phyloP scores from a whole-genome alignment of 2,113 vertebrate species.

The Hymenochirus boettgeri region DNA sequence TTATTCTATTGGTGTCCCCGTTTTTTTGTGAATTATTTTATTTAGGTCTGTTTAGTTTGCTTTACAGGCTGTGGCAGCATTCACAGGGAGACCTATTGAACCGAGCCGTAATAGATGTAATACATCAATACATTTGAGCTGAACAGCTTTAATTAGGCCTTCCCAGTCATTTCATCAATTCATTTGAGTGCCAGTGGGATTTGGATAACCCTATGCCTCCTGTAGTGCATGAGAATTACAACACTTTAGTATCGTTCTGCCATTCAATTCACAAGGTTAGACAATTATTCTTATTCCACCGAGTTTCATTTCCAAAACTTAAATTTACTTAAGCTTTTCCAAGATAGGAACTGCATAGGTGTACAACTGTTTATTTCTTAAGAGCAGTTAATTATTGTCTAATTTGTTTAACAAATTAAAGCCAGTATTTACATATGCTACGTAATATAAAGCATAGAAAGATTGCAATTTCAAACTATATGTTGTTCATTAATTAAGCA shows the following conservation, averaged over 20 bases:
- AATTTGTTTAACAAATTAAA: too few species aligned
- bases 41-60: slow-evolving; percentile 87
- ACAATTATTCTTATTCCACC: slow-evolving; percentile 66
- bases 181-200: slow-evolving; percentile 70
- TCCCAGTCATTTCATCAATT: slow-evolving; percentile 95
- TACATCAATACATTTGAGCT: slow-evolving; percentile 98
- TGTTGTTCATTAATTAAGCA: too few species aligned
- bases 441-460: too few species aligned
- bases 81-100: slow-evolving; percentile 88
- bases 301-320: slow-evolving; percentile 51
- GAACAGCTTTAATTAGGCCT: slow-evolving; percentile 99
- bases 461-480: too few species aligned
- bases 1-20: slow-evolving; percentile 49
- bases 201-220: slow-evolving; percentile 73
- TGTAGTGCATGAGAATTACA: slow-evolving; percentile 80
- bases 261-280: slow-evolving; percentile 68
- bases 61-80: slow-evolving; percentile 80
- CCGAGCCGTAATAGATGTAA: slow-evolving; percentile 92
- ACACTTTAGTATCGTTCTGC: slow-evolving; percentile 52
- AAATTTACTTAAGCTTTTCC: too few species aligned
- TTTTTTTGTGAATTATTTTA: slow-evolving; percentile 69
- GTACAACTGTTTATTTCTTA: too few species aligned
- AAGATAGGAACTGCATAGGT: too few species aligned
- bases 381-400: too few species aligned
- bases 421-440: too few species aligned